Percentiles rank a stretch among this genome's conserved stretches.
Conservation (phyloP, 1,140 invertebrate species). For the Ladona fulva region DNA sequence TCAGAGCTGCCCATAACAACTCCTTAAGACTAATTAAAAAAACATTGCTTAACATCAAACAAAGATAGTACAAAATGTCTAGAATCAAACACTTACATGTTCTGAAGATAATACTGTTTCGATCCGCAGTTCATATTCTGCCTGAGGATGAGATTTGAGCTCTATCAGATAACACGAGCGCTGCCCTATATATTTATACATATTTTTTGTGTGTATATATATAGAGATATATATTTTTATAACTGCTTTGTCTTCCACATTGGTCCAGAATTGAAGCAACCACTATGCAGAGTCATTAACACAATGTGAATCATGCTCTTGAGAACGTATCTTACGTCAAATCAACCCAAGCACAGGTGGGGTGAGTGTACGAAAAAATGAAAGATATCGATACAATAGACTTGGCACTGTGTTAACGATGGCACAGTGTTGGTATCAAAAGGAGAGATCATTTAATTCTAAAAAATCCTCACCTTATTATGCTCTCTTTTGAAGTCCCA, state of each 20-base stretch:
- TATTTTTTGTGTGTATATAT: no score
- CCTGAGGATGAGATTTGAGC: background rate
- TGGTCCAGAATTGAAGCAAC: background rate
- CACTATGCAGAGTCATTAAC: background rate
- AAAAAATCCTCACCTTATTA: no score
- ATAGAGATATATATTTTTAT: no score
- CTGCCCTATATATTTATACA: background rate
- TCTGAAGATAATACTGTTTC: conserved; percentile 23
- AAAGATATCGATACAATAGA: no score
- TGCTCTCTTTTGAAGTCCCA: no score
- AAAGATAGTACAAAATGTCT: conserved; percentile 12
- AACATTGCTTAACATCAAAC: conserved; percentile 6
- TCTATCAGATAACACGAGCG: background rate
- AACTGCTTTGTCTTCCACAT: background rate
- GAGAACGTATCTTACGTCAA: no score
- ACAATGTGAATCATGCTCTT: background rate
- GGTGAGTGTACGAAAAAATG: no score
- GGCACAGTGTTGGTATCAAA: no score
- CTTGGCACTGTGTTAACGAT: no score
- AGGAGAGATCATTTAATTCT: no score
- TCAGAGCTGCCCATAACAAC: conserved; percentile 11
- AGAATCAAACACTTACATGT: conserved; percentile 15
- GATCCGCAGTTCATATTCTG: background rate
- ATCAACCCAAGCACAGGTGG: no score
- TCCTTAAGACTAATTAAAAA: background rate